Evolutionary conservation across 1,140 invertebrate species (phyloP).

Genomic region (Parapsyche elsis): DNA sequence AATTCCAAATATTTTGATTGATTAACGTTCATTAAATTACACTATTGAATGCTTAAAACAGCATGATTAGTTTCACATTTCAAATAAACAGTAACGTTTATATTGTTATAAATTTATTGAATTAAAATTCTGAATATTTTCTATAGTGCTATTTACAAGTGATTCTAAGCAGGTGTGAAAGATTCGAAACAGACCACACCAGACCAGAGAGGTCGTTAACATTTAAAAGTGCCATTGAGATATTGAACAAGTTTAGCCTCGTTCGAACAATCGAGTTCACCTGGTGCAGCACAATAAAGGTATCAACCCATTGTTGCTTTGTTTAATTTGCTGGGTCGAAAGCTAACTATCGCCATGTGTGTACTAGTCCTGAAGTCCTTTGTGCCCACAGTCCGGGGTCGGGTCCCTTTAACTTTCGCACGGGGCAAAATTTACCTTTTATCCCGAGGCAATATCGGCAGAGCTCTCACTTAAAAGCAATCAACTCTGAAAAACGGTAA

Average conservation of each 20-base stretch:
- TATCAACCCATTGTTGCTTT: background rate
- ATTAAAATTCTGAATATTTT: no score
- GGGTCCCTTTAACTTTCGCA: background rate
- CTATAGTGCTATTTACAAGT: no score
- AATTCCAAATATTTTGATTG: no score
- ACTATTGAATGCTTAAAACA: no score
- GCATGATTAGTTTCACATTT: no score
- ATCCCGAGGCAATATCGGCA: background rate
- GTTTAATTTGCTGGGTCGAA: background rate
- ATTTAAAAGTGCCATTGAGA: background rate
- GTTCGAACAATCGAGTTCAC: constrained; percentile 9
- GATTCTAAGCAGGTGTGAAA: no score
- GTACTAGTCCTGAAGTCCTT: background rate
- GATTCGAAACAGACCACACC: no score
- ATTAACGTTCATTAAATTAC: no score
- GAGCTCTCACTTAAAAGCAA: no score
- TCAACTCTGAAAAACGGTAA: background rate
- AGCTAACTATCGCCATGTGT: constrained; percentile 14
- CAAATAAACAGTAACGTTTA: no score
- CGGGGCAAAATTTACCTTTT: background rate
- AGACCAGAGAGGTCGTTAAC: background rate
- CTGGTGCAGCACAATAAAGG: background rate
- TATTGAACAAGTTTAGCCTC: constrained; percentile 7
- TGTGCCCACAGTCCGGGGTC: background rate
- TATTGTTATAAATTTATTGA: no score